Conservation (phyloP, 2,113 vertebrate genomes). For the Sceloporus undulatus region DNA sequence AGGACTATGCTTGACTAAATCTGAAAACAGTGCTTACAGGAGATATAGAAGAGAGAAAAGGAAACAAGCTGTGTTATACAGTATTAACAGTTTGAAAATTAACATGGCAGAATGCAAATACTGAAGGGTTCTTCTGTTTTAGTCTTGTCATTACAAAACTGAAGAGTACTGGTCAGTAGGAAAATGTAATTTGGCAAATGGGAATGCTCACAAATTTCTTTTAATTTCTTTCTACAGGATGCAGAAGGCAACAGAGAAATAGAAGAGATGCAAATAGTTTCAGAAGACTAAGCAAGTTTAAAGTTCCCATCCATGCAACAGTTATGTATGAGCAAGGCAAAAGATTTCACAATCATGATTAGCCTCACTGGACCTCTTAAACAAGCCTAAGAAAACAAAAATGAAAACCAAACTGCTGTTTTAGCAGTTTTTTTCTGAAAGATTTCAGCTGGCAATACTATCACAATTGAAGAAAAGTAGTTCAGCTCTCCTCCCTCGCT, state of each 20-base stretch:
- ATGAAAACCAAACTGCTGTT: fast-evolving
- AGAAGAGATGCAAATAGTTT: slow-evolving; percentile 63
- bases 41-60: too few relatives aligned
- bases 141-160: fast-evolving
- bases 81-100: neutral
- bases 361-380: neutral
- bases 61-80: neutral
- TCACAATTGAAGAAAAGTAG: neutral
- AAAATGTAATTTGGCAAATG: fast-evolving
- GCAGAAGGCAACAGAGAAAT: slow-evolving; percentile 72
- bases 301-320: fast-evolving
- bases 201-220: neutral
- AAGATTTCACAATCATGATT: neutral
- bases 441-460: neutral
- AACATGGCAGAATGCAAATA: neutral
- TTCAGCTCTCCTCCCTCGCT: neutral
- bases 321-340: neutral
- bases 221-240: slow-evolving; percentile 69
- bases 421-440: slow-evolving; percentile 1
- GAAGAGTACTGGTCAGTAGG: neutral
- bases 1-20: neutral
- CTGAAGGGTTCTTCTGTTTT: neutral
- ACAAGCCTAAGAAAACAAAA: neutral
- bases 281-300: slow-evolving; percentile 49
- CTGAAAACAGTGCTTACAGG: too few relatives aligned